Percentiles rank a stretch among this genome's conserved stretches.
These are phyloP conservation scores for Petrolisthes cinctipes DNA, from an alignment of 2,888 invertebrate genomes.

Conservation along the genomic window DNA sequence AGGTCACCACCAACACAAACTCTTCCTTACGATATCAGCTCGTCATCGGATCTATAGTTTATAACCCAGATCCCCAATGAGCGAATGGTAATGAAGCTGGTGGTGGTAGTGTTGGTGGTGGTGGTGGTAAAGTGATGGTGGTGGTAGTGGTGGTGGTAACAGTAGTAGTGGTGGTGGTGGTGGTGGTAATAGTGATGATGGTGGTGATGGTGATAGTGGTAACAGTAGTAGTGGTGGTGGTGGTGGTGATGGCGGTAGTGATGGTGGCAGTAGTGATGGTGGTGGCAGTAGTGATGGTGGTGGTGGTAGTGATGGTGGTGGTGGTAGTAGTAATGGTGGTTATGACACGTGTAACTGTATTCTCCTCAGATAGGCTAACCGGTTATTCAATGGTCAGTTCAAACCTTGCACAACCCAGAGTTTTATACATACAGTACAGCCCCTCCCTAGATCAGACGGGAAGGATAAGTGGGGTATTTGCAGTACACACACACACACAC, in stretches of 20 bases:
- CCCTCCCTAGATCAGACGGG: no score
- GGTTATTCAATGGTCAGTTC: no score
- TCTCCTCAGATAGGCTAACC: no score
- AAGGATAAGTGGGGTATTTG: no score
- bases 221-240: background rate
- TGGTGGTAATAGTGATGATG: background rate
- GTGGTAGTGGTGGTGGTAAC: background rate
- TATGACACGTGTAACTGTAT: background rate
- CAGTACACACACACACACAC: no score
- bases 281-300: background rate
- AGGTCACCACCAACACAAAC: no score
- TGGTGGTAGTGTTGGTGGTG: no score
- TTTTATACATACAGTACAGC: background rate
- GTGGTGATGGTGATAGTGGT: background rate
- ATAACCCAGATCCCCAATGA: no score
- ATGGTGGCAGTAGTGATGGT: background rate
- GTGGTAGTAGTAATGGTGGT: background rate
- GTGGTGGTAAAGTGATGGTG: background rate
- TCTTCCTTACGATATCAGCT: no score
- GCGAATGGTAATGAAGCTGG: background rate
- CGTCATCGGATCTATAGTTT: no score
- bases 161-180: background rate
- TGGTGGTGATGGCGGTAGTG: background rate
- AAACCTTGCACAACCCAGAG: background rate
- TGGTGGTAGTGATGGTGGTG: background rate